Evolutionary conservation across 2,888 invertebrate genomes (phyloP), one percentile per base, ranked within the genome.

Genomic region (Psylliodes chrysocephalus): DNA sequence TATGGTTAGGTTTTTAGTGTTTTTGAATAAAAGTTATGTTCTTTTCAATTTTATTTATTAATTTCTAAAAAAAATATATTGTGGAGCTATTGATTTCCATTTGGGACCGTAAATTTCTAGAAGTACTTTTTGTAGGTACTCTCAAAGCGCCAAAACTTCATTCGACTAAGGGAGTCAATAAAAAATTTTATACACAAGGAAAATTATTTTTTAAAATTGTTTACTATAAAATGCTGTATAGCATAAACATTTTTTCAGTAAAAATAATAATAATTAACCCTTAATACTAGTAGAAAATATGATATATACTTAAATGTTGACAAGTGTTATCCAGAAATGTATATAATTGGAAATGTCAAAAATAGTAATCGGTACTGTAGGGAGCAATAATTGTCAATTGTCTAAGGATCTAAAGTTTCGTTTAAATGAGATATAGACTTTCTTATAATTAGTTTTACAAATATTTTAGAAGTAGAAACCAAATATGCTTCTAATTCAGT

Each of bases 91-190:
- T 42, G 18, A 54, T 42, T 19, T 22, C 8, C 25, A 54, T 42
- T 14, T 28, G 3, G 17, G 42, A n/a, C 10, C 17, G 4, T 2
- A 18, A 40, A 17, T 22, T 10, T 38, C 38, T 54, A 51, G 17
- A 18, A 42, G 8, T 42, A 51, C 25, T 42, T 69, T 35, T 10
- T 22, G 2, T 6, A 30, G 30, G 71, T 71, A 72, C 68, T 68
- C 66, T 68, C 66, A 61, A 68, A 65, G n/a, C 68, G 73, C 73
- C 73, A 73, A 73, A 73, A 66, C 66, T 61, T 47, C 17, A 17
- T 65, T 55, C 60, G 55, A 68, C 60, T 46, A 69, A 63, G 65
- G 66, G 63, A 69, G 71, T 68, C 71, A 71, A 71, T 71, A 68
- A 67, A 47, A n/a, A 47, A 60, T 47, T 63, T 66, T 64, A 63